phyloP scores from a whole-genome alignment of 2,797 vertebrate genomes.

The Galago senegalensis region DNA sequence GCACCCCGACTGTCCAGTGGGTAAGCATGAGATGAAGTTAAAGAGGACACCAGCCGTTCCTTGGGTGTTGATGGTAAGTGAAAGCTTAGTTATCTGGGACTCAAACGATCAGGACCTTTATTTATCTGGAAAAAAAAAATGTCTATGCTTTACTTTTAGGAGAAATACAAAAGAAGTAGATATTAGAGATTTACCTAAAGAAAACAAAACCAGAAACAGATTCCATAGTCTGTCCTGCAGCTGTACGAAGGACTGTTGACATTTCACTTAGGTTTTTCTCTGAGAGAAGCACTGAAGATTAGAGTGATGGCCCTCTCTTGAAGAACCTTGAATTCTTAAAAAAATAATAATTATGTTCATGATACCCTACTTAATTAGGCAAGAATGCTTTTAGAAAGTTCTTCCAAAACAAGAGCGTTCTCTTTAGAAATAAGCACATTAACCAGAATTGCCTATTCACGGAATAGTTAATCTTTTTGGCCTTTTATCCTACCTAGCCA shows the following conservation, averaged over 20 bases:
- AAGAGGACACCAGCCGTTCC: not conserved
- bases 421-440: slow-evolving; percentile 44
- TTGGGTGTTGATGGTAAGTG: not conserved
- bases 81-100: not conserved
- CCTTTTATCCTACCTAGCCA: not conserved
- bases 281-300: slow-evolving; percentile 3
- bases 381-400: slow-evolving; percentile 69
- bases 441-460: slow-evolving; percentile 20
- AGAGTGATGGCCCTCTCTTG: not conserved
- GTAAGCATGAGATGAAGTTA: not conserved
- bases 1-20: not conserved
- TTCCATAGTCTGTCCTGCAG: not conserved
- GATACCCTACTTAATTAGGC: slow-evolving; percentile 70
- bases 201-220: not conserved
- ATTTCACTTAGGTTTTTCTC: slow-evolving; percentile 28
- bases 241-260: not conserved
- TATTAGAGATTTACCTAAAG: not conserved
- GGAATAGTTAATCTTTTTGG: not conserved
- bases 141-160: not conserved
- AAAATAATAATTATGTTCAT: slow-evolving; percentile 56
- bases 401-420: slow-evolving; percentile 65
- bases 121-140: not conserved
- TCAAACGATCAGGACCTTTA: not conserved
- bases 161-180: not conserved
- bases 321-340: slow-evolving; percentile 48